phyloP scores from a whole-genome alignment of 2,888 invertebrate genomes.

The Thysanoteuthis rhombus region DNA sequence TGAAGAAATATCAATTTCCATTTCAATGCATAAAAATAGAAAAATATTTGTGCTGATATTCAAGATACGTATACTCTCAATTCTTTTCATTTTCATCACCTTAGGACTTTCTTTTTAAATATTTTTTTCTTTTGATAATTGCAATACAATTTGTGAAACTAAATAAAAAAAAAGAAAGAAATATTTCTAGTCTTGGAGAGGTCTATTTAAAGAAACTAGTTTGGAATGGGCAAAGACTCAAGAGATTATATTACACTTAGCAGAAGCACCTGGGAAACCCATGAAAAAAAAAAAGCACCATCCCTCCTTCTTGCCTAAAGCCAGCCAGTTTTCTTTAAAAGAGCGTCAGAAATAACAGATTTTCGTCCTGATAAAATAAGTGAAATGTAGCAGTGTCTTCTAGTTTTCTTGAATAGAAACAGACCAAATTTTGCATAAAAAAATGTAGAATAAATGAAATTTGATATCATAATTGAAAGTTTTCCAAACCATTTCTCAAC shows the following conservation, averaged over 20 bases:
- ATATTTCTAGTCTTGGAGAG: background rate
- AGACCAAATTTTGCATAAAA: too few species aligned
- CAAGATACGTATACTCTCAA: background rate
- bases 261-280: background rate
- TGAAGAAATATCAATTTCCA: background rate
- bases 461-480: background rate
- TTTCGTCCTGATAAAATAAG: background rate
- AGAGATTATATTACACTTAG: background rate
- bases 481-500: background rate
- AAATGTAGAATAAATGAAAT: too few species aligned
- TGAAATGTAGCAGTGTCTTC: background rate
- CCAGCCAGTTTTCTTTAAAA: background rate
- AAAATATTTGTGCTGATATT: background rate
- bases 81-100: background rate
- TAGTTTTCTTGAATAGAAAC: background rate
- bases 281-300: background rate
- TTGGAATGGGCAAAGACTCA: background rate
- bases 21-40: background rate
- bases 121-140: background rate
- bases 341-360: background rate
- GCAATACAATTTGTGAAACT: background rate
- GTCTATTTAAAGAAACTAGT: background rate
- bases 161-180: background rate
- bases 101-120: too few species aligned
- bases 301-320: background rate